phyloP scores from a whole-genome alignment of 2,888 invertebrate species.

The Drosophila emarginata region DNA sequence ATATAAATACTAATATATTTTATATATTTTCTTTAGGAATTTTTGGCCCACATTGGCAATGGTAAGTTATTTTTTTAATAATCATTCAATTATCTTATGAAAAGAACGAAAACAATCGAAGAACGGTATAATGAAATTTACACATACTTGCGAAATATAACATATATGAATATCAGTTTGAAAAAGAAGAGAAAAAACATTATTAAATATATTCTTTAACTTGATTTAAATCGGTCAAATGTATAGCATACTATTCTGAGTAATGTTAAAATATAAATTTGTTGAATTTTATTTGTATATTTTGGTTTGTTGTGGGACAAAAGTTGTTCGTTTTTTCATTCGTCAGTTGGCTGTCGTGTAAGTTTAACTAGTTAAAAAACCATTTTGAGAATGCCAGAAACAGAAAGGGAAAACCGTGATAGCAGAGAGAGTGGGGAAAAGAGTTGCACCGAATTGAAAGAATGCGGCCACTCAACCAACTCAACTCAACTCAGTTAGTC shows the following conservation, averaged over 20 bases:
- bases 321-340: background rate
- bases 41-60: no score
- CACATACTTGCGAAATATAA: no score
- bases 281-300: background rate
- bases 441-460: background rate
- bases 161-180: no score
- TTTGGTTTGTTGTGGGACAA: background rate
- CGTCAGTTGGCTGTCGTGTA: slow-evolving; percentile 13
- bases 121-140: no score
- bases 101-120: no score
- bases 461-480: slow-evolving; percentile 19
- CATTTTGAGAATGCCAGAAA: slow-evolving; percentile 39
- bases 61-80: no score
- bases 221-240: background rate
- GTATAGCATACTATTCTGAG: background rate
- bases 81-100: no score
- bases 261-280: background rate
- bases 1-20: no score
- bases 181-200: no score
- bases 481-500: background rate
- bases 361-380: slow-evolving; percentile 44
- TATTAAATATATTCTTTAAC: no score
- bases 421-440: background rate
- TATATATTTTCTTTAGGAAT: no score
- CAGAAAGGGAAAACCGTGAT: slow-evolving; percentile 11